phyloP scores from a whole-genome alignment of 2,113 vertebrate genomes.

The Galemys pyrenaicus region DNA sequence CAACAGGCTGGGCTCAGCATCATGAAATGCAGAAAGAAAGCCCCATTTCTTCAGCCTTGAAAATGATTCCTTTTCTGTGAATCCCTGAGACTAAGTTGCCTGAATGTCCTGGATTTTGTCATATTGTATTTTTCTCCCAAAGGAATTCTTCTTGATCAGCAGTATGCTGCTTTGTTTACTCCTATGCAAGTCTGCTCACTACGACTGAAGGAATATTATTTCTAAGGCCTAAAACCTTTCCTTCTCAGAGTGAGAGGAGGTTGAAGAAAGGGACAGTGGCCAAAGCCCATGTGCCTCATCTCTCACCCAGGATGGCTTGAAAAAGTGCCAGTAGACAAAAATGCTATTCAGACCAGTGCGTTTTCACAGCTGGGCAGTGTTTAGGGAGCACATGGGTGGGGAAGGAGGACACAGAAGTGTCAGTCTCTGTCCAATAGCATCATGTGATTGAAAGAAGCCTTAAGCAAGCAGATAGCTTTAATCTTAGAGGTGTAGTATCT shows the following conservation, averaged over 20 bases:
- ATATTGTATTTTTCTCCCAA: neutral
- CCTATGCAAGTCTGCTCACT: neutral
- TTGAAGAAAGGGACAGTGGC: neutral
- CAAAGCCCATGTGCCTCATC: conserved; percentile 19
- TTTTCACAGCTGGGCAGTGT: conserved; percentile 72
- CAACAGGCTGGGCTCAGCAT: neutral
- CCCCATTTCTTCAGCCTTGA: neutral
- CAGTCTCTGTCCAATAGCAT: conserved; percentile 44
- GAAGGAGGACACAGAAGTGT: neutral
- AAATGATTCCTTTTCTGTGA: conserved; percentile 29
- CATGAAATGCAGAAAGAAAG: neutral
- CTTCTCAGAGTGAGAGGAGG: conserved; percentile 9
- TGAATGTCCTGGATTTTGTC: neutral
- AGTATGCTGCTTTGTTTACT: conserved; percentile 39
- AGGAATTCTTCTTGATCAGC: conserved; percentile 54
- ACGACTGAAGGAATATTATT: conserved; percentile 32
- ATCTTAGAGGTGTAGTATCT: neutral
- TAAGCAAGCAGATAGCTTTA: conserved; percentile 30
- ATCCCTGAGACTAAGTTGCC: neutral
- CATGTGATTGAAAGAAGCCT: neutral
- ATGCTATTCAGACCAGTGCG: conserved; percentile 21
- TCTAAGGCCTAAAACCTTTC: conserved; percentile 53
- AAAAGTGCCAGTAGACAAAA: conserved; percentile 6
- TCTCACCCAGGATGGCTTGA: conserved; percentile 48
- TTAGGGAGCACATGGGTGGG: neutral